Base-by-base conservation (phyloP, 2,888 invertebrate genomes). In the Drosophila paracracens region DNA sequence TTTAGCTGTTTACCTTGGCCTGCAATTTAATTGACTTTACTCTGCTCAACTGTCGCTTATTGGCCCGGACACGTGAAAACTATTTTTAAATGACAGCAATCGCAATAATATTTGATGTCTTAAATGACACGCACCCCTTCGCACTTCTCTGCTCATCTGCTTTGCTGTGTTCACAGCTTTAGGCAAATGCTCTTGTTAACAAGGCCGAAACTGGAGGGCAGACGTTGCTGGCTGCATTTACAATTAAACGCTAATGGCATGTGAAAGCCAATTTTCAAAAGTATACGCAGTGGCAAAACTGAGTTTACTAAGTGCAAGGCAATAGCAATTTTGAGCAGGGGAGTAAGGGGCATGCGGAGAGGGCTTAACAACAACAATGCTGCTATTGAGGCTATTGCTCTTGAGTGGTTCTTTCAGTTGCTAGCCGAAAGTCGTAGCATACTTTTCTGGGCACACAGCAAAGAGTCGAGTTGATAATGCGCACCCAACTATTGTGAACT, bases 241-340 rank as follows among this genome's bases (percentile, higher is more conserved):
- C 90, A 90, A 89, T 90, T 90, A 89, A 89, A 90, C 83, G 84
- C 86, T 90, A 90, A 89, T 89, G 89, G 89, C 80, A 86, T 89
- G 89, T 90, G 80, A 90, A 89, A 89, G 85, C 75, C 88, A 89
- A 89, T 87, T 89, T 89, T 76, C 80, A 79, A 84, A 87, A 84
- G 86, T 89, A 67, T 51, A 88, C 71, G 83, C 76, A 78, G 82
- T 74, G 66, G 74, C 74, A 88, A 86, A 75, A 64, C 53, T 65
- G 66, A 76, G 66, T 70, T 67, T 82, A 66, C 67, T 68, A 80
- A 89, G 80, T 89, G 88, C 89, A 84, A 75, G 71, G 82, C 86
- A 85, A 74, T 83, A 69, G 82, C 62, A 76, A 82, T 86, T 83
- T 74, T 74, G 52, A 76, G 64, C 69, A 71, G 43, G 43, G n/a